A percentile compares a stretch with the other conserved stretches of the same genome.
Conservation (phyloP, 2,888 invertebrate genomes). For the Eupithecia vulgata region DNA sequence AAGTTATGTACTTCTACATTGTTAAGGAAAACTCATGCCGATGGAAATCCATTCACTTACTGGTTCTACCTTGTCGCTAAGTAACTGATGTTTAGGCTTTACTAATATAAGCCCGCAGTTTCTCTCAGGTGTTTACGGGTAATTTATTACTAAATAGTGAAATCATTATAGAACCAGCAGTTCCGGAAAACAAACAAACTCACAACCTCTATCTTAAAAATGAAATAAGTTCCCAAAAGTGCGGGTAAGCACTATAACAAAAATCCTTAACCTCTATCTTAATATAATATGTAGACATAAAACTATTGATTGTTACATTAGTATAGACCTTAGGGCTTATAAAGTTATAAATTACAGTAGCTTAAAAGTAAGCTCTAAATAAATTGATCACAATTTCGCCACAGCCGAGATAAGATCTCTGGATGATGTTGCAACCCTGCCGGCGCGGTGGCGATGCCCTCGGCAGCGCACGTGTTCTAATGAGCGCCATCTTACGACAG, state of each 20-base stretch:
- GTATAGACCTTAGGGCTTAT: not conserved
- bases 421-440: constrained; percentile 53
- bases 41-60: too few species aligned
- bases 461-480: constrained; percentile 79
- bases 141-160: not conserved
- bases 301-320: too few species aligned
- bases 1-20: too few species aligned
- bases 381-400: constrained; percentile 15
- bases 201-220: not conserved
- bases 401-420: constrained; percentile 20
- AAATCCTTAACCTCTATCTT: too few species aligned
- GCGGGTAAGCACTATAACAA: too few species aligned
- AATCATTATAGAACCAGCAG: not conserved
- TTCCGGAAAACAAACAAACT: not conserved
- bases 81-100: not conserved
- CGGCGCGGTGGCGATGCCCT: constrained; percentile 52
- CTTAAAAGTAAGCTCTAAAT: constrained; percentile 17
- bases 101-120: not conserved
- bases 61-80: not conserved
- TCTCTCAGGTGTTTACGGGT: not conserved
- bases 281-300: too few species aligned
- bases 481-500: constrained; percentile 69
- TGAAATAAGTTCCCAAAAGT: too few species aligned
- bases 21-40: too few species aligned
- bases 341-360: constrained; percentile 15